These are phyloP conservation scores for Rhopalosiphum padi DNA, from an alignment of 1,140 invertebrate genomes.

Conservation along the genomic window DNA sequence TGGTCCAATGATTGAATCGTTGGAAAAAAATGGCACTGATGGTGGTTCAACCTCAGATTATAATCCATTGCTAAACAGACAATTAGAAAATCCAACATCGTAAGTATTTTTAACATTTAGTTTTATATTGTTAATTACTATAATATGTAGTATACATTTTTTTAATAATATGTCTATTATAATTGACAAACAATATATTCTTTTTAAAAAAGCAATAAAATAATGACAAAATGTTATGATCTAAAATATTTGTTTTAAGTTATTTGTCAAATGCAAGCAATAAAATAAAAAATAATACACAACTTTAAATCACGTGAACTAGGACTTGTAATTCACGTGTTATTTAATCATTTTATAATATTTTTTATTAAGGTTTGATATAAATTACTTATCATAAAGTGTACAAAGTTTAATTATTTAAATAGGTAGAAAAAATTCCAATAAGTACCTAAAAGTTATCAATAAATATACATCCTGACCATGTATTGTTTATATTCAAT, in stretches of 20 bases:
- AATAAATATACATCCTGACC: not conserved
- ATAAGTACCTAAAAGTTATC: not conserved
- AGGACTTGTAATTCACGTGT: conserved; percentile 8
- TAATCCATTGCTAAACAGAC: conserved; percentile 71
- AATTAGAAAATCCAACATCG: conserved; percentile 77
- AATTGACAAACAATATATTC: not conserved
- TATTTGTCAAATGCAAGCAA: not conserved
- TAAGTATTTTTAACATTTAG: conserved; percentile 60
- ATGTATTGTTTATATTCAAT: conserved; percentile 1
- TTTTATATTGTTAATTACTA: conserved; percentile 14
- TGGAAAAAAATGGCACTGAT: not conserved
- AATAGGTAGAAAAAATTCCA: not conserved
- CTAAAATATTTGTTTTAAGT: not conserved
- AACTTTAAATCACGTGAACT: conserved; percentile 10
- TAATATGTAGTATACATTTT: not conserved
- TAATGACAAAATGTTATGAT: not conserved
- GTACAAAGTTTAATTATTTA: conserved; percentile 21
- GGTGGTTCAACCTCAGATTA: conserved; percentile 63
- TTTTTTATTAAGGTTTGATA: conserved; percentile 28
- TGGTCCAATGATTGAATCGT: conserved; percentile 33
- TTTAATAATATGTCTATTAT: not conserved
- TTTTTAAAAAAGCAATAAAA: not conserved
- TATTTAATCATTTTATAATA: conserved; percentile 41
- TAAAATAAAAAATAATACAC: not conserved
- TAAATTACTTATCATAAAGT: not conserved